Base-by-base conservation (phyloP, 1,140 invertebrate genomes). In the Ceratina japonica region DNA sequence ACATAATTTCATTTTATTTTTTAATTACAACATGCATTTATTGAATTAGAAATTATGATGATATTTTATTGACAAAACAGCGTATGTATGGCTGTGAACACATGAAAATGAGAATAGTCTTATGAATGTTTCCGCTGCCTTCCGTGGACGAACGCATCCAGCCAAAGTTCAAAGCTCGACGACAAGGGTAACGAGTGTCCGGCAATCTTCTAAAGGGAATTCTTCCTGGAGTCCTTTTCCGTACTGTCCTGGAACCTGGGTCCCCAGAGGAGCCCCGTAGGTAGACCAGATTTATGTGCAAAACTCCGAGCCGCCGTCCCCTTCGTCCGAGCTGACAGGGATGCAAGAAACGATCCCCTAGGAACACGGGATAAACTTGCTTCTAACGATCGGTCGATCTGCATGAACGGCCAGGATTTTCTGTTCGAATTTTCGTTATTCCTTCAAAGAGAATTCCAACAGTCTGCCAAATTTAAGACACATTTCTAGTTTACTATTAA, bases 271-370 rank as follows among this genome's bases (percentile, higher is more conserved):
- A 70, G 18, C 89, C 87, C 87, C 88, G 85, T 83, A 88, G 89
- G 89, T 88, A 88, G 89, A 85, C 88, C 92, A 92, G 91, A 92
- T 92, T 92, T 92, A 92, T 92, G 91, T 92, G 91, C 89, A 92
- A 92, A 92, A 92, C 89, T 92, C 88, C 87, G 69, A 73, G 12
- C 81, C 86, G 87, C 81, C 86, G 87, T 89, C 71, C 82, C 71
- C 72, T 70, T 37, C 85, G 84, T 88, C 83, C 87, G 75, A 83
- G 87, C 90, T 89, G 90, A 91, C 89, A 87, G 87, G 89, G 90
- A 89, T 88, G 87, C 86, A 89, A 86, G 87, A 89, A 87, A 88
- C 90, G 87, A 90, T 92, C 92, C 91, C 92, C 81, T 75, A 91
- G 91, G 91, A 92, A 86, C 83, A 83, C 74, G 83, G 79, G 90